Percentiles rank a stretch among this genome's conserved stretches.
phyloP scores from a whole-genome alignment of 2,113 vertebrate species.

The Turdus rufiventris region DNA sequence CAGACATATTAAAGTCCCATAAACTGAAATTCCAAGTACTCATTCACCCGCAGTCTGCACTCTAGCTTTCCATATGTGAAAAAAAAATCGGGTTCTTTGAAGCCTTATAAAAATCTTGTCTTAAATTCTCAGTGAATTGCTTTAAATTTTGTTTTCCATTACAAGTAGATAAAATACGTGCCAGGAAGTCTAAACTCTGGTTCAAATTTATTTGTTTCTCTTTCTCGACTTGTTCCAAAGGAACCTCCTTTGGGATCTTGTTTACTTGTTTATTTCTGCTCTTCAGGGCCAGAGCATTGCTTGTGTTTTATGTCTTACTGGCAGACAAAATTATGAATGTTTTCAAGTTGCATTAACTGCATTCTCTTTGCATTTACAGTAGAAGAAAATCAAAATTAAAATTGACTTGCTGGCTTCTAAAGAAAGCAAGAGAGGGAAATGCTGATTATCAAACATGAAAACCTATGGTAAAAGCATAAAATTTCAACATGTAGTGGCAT shows the following conservation, averaged over 20 bases:
- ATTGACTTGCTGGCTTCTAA: neutral
- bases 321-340: neutral
- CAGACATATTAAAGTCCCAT: neutral
- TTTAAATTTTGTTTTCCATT: neutral
- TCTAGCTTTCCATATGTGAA: neutral
- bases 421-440: neutral
- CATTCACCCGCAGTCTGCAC: constrained; percentile 1
- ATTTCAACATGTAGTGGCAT: neutral
- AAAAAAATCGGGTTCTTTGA: neutral
- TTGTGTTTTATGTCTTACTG: neutral
- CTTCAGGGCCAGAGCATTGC: neutral
- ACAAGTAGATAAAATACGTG: neutral
- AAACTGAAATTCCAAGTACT: constrained; percentile 31
- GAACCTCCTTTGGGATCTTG: neutral
- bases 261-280: neutral
- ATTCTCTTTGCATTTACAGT: neutral
- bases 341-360: neutral
- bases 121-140: neutral
- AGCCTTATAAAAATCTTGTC: neutral
- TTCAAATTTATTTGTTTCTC: neutral
- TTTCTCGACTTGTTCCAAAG: neutral
- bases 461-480: neutral
- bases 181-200: neutral
- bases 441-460: neutral
- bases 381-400: neutral